Conservation (phyloP, 2,797 vertebrate genomes). For the Hypotaenidia okinawae region DNA sequence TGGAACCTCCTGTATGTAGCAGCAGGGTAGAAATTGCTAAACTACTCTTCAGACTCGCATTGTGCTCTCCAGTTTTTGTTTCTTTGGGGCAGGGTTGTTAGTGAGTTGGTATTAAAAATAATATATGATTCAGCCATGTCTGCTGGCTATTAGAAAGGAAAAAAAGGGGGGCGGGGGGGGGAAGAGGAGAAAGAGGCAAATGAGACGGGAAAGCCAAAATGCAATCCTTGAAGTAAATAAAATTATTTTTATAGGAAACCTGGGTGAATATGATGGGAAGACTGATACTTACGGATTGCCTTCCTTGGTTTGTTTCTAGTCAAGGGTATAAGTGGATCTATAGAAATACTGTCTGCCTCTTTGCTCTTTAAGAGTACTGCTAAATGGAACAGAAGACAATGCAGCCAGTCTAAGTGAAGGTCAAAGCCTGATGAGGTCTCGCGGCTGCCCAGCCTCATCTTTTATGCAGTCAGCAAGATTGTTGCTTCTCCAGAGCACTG, state of each 20-base stretch:
- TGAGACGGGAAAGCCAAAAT: not conserved
- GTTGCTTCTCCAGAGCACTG: conserved; percentile 9
- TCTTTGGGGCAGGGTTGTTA: not conserved
- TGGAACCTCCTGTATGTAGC: not conserved
- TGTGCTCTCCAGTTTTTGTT: not conserved
- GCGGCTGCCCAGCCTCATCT: conserved; percentile 45
- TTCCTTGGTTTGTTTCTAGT: conserved; percentile 52
- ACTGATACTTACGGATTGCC: not conserved
- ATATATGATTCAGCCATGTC: not conserved
- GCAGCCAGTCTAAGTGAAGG: conserved; percentile 65
- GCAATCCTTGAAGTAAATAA: not conserved
- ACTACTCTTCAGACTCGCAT: accelerated
- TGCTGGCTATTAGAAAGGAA: not conserved
- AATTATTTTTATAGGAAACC: not conserved
- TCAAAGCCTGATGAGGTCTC: conserved; percentile 70
- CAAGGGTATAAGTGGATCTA: conserved; percentile 47
- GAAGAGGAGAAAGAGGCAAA: not conserved
- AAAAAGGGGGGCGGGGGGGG: not conserved
- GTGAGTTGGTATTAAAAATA: not conserved
- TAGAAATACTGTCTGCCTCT: conserved; percentile 49
- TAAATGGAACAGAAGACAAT: conserved; percentile 69
- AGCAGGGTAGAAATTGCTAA: not conserved
- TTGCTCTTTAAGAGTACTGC: conserved; percentile 63
- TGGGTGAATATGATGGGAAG: not conserved
- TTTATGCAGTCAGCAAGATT: conserved; percentile 56